phyloP scores from a whole-genome alignment of 2,797 vertebrate species.

The Micrastur ruficollis region DNA sequence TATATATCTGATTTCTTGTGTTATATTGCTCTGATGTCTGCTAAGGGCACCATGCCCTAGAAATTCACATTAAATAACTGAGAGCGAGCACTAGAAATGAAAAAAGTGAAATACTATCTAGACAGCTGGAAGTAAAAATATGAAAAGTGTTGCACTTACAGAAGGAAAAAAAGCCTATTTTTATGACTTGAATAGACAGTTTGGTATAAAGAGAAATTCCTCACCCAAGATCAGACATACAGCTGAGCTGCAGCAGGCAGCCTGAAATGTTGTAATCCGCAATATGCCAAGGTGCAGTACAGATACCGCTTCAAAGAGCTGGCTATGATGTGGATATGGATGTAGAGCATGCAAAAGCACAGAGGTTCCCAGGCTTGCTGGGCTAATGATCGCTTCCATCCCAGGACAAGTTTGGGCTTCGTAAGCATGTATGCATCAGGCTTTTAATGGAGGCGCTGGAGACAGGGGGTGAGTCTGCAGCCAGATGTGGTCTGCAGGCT shows the following conservation, averaged over 20 bases:
- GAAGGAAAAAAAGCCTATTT: constrained; percentile 36
- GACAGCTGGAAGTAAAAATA: constrained; percentile 70
- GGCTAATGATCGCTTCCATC: not conserved
- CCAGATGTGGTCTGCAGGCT: not conserved
- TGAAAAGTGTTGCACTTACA: constrained; percentile 64
- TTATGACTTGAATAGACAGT: constrained; percentile 49
- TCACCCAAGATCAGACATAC: not conserved
- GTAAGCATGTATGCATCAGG: rapidly evolving
- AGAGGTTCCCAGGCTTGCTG: not conserved
- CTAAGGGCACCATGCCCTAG: constrained; percentile 71
- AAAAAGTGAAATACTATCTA: constrained; percentile 69
- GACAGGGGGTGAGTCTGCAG: not conserved
- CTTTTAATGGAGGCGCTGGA: not conserved
- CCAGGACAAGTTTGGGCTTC: not conserved
- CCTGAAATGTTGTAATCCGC: not conserved
- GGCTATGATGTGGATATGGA: rapidly evolving
- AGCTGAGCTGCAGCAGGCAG: not conserved
- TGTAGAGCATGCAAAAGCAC: not conserved
- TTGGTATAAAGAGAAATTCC: constrained; percentile 58
- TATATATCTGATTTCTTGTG: constrained; percentile 54
- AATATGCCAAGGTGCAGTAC: not conserved
- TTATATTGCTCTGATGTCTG: constrained; percentile 64
- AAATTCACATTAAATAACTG: constrained; percentile 70
- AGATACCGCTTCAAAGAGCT: not conserved
- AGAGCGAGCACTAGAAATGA: constrained; percentile 55